phyloP scores from a whole-genome alignment of 2,888 invertebrate species.

The Cantharis rufa region DNA sequence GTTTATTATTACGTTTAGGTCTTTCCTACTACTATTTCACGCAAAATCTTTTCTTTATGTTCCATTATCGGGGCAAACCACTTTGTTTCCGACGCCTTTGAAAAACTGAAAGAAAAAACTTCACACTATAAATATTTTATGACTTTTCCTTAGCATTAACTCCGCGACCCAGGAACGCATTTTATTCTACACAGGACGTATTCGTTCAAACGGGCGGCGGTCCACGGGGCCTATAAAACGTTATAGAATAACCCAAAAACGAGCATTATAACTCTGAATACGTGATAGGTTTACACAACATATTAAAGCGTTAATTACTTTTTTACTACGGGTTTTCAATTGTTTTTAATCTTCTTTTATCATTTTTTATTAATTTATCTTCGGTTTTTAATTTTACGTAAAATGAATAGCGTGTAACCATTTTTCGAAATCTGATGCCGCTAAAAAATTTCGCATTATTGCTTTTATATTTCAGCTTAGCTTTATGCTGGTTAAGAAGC shows the following conservation, averaged over 20 bases:
- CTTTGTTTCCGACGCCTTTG: slow-evolving; percentile 17
- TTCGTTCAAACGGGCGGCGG: slow-evolving; percentile 21
- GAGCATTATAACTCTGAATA: slow-evolving; percentile 28
- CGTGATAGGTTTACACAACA: slow-evolving; percentile 24
- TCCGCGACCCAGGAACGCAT: slow-evolving; percentile 19
- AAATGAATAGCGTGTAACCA: no score
- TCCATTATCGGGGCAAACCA: slow-evolving; percentile 23
- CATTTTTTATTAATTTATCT: neutral
- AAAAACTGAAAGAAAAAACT: slow-evolving; percentile 25
- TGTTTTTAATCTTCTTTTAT: neutral
- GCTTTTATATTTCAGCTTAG: no score
- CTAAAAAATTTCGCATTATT: no score
- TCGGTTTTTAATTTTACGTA: neutral
- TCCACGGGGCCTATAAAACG: slow-evolving; percentile 24
- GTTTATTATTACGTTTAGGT: slow-evolving; percentile 16
- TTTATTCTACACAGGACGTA: slow-evolving; percentile 26
- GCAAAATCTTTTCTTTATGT: slow-evolving; percentile 16
- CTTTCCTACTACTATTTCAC: slow-evolving; percentile 6
- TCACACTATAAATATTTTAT: slow-evolving; percentile 30
- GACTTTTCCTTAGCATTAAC: slow-evolving; percentile 27
- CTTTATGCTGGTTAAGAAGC: no score
- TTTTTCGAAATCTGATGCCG: no score
- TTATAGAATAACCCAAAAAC: slow-evolving; percentile 28
- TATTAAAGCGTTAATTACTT: neutral
- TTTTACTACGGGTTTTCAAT: neutral